A percentile compares a stretch with the other conserved stretches of the same genome.
Evolutionary conservation across 2,888 invertebrate genomes (phyloP).

Genomic region (Cenopis cana): DNA sequence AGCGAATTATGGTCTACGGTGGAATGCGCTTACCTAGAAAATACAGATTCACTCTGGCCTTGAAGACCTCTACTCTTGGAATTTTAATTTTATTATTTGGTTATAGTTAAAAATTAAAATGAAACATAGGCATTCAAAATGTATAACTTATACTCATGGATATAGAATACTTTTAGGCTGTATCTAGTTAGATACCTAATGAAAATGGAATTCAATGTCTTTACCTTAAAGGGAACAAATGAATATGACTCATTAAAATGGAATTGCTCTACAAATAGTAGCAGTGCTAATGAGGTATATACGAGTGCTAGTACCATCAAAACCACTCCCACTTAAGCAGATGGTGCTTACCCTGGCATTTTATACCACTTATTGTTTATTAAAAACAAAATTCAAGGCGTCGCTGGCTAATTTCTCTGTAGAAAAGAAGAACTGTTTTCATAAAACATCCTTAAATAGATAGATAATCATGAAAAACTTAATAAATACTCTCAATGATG

Average conservation of each 20-base stretch:
- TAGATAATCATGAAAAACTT: constrained; percentile 31
- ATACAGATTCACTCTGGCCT: too few relatives aligned
- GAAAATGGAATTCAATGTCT: neutral
- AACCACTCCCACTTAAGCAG: constrained; percentile 75
- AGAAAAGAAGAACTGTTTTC: constrained; percentile 62
- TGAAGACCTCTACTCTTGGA: too few relatives aligned
- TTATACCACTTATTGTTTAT: constrained; percentile 60
- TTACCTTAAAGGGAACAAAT: neutral
- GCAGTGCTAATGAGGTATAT: constrained; percentile 36
- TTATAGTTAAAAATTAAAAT: too few relatives aligned
- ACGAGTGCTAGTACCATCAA: constrained; percentile 58
- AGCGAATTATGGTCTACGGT: too few relatives aligned
- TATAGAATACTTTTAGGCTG: neutral
- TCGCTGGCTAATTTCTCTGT: constrained; percentile 61
- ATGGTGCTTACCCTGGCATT: constrained; percentile 83
- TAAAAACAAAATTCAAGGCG: constrained; percentile 49
- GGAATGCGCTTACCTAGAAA: too few relatives aligned
- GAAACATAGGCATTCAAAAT: too few relatives aligned
- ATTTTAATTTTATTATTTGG: too few relatives aligned
- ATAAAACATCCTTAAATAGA: constrained; percentile 47
- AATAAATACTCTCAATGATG: constrained; percentile 59
- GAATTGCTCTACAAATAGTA: constrained; percentile 13
- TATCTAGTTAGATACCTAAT: neutral
- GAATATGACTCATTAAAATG: neutral
- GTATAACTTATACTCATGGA: neutral